These are phyloP conservation scores for Lycocorax pyrrhopterus DNA, from an alignment of 2,113 vertebrate species.

Conservation along the genomic window DNA sequence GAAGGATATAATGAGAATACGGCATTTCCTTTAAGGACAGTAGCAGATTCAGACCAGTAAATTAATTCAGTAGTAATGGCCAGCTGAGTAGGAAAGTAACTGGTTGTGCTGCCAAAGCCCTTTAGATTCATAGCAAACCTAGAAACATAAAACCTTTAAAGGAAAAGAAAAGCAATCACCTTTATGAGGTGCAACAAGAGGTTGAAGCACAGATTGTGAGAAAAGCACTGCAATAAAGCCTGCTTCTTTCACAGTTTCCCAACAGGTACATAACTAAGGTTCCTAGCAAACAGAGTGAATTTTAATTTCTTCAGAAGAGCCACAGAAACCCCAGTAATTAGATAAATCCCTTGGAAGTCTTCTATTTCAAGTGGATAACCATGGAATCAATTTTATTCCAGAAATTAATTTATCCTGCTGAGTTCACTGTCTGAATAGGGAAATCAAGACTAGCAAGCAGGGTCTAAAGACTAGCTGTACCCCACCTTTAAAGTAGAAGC, in stretches of 20 bases:
- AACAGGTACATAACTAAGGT: background rate
- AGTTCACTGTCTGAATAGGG: background rate
- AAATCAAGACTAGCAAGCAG: background rate
- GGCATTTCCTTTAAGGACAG: constrained; percentile 37
- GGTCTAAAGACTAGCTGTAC: background rate
- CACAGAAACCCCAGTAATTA: background rate
- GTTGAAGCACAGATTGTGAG: background rate
- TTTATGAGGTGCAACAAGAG: background rate
- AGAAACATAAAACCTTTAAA: background rate
- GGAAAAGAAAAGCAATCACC: background rate
- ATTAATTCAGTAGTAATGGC: constrained; percentile 4
- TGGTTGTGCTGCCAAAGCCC: background rate
- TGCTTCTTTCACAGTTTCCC: background rate
- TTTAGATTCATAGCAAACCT: background rate
- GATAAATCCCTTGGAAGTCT: background rate
- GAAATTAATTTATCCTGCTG: background rate
- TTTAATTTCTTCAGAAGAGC: background rate
- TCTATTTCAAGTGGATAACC: background rate
- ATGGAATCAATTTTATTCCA: background rate
- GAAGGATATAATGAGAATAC: constrained; percentile 20
- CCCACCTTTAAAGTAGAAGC: background rate
- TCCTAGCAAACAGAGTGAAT: background rate
- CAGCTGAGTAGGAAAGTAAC: background rate
- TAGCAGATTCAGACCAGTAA: background rate
- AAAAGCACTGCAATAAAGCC: background rate